phyloP scores from a whole-genome alignment of 1,140 invertebrate species.

The Hesperophylax magnus region DNA sequence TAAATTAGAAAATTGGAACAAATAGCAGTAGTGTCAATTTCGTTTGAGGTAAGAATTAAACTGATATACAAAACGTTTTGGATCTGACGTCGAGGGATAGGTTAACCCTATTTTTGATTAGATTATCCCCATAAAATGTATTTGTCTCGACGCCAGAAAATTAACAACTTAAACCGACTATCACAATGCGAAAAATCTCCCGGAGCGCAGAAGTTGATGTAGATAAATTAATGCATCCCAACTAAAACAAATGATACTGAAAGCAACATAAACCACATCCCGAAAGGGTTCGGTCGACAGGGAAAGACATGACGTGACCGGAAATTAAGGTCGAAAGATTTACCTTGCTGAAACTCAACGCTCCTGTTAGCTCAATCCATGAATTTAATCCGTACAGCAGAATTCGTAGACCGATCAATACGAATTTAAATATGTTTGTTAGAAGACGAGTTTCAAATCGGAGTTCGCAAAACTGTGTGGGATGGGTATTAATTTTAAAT shows the following conservation, averaged over 20 bases:
- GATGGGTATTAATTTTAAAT: too few relatives aligned
- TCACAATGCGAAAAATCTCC: conserved; percentile 28
- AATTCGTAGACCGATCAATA: conserved; percentile 19
- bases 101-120: too few relatives aligned
- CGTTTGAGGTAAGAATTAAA: too few relatives aligned
- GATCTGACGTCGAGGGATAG: too few relatives aligned
- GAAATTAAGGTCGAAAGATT: conserved; percentile 55
- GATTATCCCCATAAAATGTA: too few relatives aligned
- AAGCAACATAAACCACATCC: conserved; percentile 56
- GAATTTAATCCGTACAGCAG: conserved; percentile 13
- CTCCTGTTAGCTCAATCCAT: conserved; percentile 9
- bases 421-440: not conserved
- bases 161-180: conserved; percentile 1
- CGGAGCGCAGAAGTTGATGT: conserved; percentile 50
- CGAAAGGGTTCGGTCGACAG: conserved; percentile 50
- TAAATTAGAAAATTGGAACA: too few relatives aligned
- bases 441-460: too few relatives aligned
- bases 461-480: too few relatives aligned
- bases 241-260: conserved; percentile 58
- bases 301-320: conserved; percentile 56
- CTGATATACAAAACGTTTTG: too few relatives aligned
- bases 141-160: not conserved
- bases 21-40: too few relatives aligned
- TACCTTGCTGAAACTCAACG: conserved; percentile 13
- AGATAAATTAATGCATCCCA: conserved; percentile 57